phyloP scores from a whole-genome alignment of 1,140 invertebrate genomes.

The Caenorhabditis briggsae region DNA sequence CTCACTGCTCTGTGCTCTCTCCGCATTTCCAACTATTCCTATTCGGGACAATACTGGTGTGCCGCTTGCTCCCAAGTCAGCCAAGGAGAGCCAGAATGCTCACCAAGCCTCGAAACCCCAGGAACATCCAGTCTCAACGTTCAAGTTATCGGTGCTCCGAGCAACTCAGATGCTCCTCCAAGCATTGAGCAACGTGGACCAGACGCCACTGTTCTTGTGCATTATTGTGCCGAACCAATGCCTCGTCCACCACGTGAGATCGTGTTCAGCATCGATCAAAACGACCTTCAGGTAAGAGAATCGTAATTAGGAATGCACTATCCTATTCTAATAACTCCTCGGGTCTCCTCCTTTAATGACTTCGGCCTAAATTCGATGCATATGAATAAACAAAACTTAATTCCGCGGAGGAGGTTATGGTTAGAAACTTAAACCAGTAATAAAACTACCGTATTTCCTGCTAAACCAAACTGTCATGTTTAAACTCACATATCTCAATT shows the following conservation, averaged over 20 bases:
- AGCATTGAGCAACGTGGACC: constrained; percentile 73
- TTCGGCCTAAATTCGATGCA: constrained; percentile 40
- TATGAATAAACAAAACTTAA: constrained; percentile 36
- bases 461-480: no score
- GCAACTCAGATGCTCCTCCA: constrained; percentile 72
- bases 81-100: constrained; percentile 75
- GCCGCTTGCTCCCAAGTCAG: constrained; percentile 76
- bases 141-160: constrained; percentile 76
- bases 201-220: constrained; percentile 73
- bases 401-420: neutral
- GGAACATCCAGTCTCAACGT: constrained; percentile 70
- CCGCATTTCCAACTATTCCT: constrained; percentile 75
- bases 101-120: constrained; percentile 73
- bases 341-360: constrained; percentile 27
- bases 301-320: constrained; percentile 51
- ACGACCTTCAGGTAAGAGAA: constrained; percentile 69
- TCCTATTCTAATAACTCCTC: constrained; percentile 9
- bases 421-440: neutral
- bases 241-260: constrained; percentile 75
- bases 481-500: no score
- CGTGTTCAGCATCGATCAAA: constrained; percentile 75
- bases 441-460: neutral
- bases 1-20: constrained; percentile 71
- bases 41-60: constrained; percentile 77
- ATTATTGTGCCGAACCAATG: constrained; percentile 76